Base-by-base conservation (phyloP, 2,113 vertebrate genomes). In the Xiphorhynchus elegans region DNA sequence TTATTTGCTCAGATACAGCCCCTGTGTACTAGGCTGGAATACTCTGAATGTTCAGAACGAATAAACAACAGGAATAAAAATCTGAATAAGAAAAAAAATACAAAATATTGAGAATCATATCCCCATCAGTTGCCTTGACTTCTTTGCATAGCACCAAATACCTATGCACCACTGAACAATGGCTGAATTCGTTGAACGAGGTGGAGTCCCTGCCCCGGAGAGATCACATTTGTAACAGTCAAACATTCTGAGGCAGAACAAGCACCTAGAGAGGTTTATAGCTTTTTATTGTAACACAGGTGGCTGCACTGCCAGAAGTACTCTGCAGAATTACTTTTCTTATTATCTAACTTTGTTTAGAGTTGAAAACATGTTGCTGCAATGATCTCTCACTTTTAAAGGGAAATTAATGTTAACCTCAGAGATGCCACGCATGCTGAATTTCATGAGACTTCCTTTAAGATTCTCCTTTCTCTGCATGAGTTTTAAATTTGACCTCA, bases 401-500 rank as follows among this genome's bases (percentile, higher is more conserved):
- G 40, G 25, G 73, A 93, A 97, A 84, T 79, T 86, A 60, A 39
- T 50, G 37, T 87, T 74, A 94, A 96, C 81, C 86, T 96, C 55
- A 59, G 60, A 93, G 88, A 89, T 86, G 72, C 74, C 8, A 0
- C 67, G 44, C 58, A 28, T 49, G 78, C 24, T 91, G 64, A 79
- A 86, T 92, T 97, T 89, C 87, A 39, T 39, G 77, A 95, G 42
- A 56, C 42, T 92, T 86, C 53, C 56, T 93, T 78, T 77, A 93
- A 84, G 77, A 81, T 47, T 74, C 72, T 66, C 46, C 80, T 67
- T 83, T 93, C 47, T 86, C 77, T 92, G 68, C 53, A 26, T 84
- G 73, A 94, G 87, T 94, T 95, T 93, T 82, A 96, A 94, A 96
- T 75, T 76, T 95, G 92, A 96, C 90, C 95, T 96, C 86, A 94